phyloP scores from a whole-genome alignment of 1,140 invertebrate genomes.

The Parapsyche elsis region DNA sequence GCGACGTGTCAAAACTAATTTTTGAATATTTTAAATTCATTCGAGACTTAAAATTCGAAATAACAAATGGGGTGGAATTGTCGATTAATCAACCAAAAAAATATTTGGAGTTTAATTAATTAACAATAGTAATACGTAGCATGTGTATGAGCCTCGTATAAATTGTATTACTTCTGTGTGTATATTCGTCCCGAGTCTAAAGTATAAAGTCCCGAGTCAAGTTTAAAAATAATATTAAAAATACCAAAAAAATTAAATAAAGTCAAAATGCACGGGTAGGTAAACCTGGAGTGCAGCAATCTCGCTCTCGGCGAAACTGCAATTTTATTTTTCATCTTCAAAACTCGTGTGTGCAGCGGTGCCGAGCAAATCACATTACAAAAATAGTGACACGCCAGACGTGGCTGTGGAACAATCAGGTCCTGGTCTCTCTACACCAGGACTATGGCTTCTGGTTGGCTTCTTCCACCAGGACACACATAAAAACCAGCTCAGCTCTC shows the following conservation, averaged over 20 bases:
- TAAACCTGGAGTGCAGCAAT: constrained; percentile 37
- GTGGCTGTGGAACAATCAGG: constrained; percentile 44
- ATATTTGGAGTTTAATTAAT: no score
- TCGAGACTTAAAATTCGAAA: background rate
- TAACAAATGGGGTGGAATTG: no score
- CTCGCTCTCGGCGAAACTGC: constrained; percentile 52
- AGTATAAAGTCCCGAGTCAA: no score
- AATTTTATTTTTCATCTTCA: constrained; percentile 57
- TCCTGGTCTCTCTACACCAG: background rate
- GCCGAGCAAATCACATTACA: constrained; percentile 53
- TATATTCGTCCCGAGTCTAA: no score
- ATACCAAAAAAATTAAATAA: background rate
- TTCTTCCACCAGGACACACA: background rate
- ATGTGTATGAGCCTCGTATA: no score
- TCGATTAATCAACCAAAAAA: no score
- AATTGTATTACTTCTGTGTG: no score
- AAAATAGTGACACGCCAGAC: constrained; percentile 53
- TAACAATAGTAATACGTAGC: no score
- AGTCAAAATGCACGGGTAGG: background rate
- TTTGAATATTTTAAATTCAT: background rate
- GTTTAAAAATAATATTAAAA: no score
- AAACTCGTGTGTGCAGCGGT: constrained; percentile 53
- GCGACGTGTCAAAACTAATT: constrained; percentile 17
- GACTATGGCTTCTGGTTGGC: background rate
- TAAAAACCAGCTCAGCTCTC: no score